Evolutionary conservation across 2,113 vertebrate species (phyloP).

Genomic region (Sisor rabdophorus): DNA sequence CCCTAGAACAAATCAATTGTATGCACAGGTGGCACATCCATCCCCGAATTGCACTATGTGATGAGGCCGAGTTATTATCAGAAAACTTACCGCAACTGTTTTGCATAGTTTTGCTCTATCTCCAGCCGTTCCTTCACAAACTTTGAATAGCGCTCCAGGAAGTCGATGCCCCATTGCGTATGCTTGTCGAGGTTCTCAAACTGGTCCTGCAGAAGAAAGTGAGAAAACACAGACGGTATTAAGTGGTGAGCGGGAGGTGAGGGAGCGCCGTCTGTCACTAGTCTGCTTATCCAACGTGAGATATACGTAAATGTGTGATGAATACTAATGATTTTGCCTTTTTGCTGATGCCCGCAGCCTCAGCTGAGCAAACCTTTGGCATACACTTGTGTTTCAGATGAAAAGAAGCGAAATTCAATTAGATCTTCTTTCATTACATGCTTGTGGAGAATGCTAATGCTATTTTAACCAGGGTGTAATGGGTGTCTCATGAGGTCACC

Average conservation of each 20-base stretch:
- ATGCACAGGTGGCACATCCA: not conserved
- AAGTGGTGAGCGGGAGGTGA: constrained; percentile 7
- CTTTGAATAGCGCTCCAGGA: constrained; percentile 95
- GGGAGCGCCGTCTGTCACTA: not conserved
- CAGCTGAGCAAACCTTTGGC: not conserved
- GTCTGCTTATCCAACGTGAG: constrained; percentile 31
- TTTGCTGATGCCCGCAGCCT: constrained; percentile 2
- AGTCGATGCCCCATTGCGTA: constrained; percentile 98
- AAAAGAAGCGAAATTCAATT: not conserved
- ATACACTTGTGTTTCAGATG: not conserved
- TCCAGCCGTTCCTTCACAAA: constrained; percentile 98
- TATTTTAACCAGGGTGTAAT: not conserved
- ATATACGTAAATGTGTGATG: constrained; percentile 40
- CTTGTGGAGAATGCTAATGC: not conserved
- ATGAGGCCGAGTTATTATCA: not conserved
- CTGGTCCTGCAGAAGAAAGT: constrained; percentile 82
- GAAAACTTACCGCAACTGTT: constrained; percentile 85
- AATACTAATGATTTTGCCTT: constrained; percentile 15
- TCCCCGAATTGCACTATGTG: not conserved
- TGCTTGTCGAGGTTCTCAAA: constrained; percentile 98
- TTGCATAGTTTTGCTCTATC: constrained; percentile 96
- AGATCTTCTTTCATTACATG: not conserved
- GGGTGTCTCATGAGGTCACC: constrained; percentile 3
- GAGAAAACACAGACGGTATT: constrained; percentile 39
- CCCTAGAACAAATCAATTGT: not conserved